Conservation (phyloP, 2,797 vertebrate genomes). For the Rhinogobio ventralis region DNA sequence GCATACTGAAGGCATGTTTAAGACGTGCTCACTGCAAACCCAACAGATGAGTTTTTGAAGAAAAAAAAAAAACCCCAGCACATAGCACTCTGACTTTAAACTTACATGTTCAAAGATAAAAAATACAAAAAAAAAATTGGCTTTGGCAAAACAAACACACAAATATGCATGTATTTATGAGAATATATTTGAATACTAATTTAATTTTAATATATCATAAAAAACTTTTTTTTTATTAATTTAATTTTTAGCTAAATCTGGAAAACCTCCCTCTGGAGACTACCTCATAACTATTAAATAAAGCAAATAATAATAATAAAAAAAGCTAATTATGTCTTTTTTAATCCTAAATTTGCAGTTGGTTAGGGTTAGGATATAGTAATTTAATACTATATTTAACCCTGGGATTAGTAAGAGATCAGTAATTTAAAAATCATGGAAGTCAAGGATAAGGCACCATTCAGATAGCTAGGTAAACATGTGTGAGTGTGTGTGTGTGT, state of each 20-base stretch:
- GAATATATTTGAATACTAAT: not conserved
- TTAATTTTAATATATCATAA: not conserved
- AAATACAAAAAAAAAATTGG: not conserved
- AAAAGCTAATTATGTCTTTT: not conserved
- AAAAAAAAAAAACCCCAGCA: not conserved
- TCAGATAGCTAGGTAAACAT: constrained; percentile 24
- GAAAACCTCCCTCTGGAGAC: too few species aligned
- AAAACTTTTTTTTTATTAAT: too few species aligned
- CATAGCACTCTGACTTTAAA: not conserved
- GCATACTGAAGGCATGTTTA: not conserved
- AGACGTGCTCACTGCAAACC: not conserved
- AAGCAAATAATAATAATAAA: not conserved
- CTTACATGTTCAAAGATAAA: not conserved
- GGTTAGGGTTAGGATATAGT: not conserved
- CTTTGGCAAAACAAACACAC: too few species aligned
- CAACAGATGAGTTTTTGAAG: not conserved
- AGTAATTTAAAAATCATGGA: not conserved
- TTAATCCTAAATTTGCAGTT: not conserved
- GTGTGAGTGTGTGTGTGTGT: constrained; percentile 8
- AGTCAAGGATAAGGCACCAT: constrained; percentile 21
- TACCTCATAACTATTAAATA: not conserved
- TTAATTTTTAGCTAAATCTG: too few species aligned
- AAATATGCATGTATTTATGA: not conserved
- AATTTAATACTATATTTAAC: constrained; percentile 13
- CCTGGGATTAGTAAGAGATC: not conserved